Evolutionary conservation across 1,140 invertebrate species (phyloP).

Genomic region (Hypothenemus hampei): DNA sequence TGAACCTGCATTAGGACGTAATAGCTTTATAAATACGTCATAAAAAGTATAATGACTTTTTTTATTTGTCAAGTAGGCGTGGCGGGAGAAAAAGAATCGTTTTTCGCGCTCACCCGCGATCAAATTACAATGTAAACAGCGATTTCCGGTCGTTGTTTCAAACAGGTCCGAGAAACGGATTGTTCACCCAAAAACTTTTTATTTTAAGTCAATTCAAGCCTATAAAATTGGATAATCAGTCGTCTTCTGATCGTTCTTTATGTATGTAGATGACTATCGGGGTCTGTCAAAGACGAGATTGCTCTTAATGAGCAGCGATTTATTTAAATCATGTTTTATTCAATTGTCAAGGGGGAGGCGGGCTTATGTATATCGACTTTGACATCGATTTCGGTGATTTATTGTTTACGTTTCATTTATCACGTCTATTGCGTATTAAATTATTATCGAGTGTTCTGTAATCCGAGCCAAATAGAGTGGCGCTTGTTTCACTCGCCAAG

Average conservation of each 20-base stretch:
- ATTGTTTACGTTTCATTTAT: conserved; percentile 2
- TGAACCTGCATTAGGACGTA: no score
- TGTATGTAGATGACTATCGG: background rate
- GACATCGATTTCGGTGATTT: conserved; percentile 9
- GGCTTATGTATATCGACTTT: conserved; percentile 4
- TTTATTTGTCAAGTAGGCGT: conserved; percentile 2
- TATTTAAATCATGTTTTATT: conserved; percentile 5
- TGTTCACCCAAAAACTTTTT: no score
- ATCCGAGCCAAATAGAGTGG: no score
- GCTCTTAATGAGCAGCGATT: background rate
- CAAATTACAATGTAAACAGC: background rate
- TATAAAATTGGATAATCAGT: no score
- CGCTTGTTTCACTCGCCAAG: no score
- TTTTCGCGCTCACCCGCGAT: background rate
- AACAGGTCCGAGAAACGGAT: no score
- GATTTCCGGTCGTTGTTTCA: no score
- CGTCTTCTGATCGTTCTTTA: no score
- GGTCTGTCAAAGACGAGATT: background rate
- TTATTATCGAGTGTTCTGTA: no score
- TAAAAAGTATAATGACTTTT: conserved; percentile 2
- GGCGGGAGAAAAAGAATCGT: background rate
- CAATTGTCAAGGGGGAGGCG: background rate
- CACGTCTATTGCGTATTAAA: background rate
- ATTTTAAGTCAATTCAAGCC: no score
- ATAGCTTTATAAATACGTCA: conserved; percentile 12